These are phyloP conservation scores for Craseonycteris thonglongyai DNA, from an alignment of 2,113 vertebrate genomes.

Conservation along the genomic window DNA sequence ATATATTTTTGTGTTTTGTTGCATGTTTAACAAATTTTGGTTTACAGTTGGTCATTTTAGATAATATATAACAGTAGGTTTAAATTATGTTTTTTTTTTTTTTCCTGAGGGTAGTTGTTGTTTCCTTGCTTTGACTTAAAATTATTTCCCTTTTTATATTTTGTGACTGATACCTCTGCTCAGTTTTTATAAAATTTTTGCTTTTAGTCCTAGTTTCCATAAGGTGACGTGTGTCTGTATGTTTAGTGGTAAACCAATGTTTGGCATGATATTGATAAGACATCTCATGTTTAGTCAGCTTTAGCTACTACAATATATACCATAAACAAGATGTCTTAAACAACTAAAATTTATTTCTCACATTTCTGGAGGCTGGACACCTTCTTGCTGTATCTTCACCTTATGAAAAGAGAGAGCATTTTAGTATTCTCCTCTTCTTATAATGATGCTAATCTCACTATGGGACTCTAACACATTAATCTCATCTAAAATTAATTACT, in stretches of 20 bases:
- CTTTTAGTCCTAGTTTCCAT: not conserved
- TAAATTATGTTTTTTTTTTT: not conserved
- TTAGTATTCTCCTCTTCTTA: too few species aligned
- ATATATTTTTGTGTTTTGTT: not conserved
- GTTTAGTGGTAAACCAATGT: not conserved
- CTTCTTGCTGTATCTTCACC: not conserved
- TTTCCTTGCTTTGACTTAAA: not conserved
- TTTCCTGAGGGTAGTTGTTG: not conserved
- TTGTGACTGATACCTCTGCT: not conserved
- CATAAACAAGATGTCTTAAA: not conserved
- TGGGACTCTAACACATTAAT: not conserved
- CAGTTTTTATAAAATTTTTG: not conserved
- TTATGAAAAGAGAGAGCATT: not conserved
- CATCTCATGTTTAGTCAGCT: not conserved
- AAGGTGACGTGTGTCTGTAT: not conserved
- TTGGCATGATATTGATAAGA: not conserved
- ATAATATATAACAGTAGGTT: not conserved
- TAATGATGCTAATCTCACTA: not conserved
- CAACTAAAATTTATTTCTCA: not conserved
- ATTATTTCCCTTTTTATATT: not conserved
- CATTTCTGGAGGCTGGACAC: not conserved
- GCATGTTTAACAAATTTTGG: not conserved
- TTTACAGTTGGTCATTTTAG: not conserved
- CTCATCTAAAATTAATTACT: not conserved
- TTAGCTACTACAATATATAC: not conserved